Conservation (phyloP, 2,797 vertebrate genomes). For the Semaprochilodus insignis region DNA sequence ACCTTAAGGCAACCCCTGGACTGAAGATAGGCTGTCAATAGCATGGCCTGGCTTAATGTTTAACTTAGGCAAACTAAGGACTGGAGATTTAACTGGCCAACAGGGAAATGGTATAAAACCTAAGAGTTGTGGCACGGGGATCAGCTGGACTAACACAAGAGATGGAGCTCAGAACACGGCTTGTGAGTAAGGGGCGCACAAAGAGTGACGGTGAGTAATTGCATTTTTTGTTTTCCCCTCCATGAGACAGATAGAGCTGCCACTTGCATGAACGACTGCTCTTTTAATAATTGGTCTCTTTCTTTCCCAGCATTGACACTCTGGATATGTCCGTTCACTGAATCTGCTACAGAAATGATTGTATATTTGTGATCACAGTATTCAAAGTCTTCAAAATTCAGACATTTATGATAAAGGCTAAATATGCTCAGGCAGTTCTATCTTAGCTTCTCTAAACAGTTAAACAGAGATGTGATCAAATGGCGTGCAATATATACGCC, state of each 20-base stretch:
- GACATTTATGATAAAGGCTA: background rate
- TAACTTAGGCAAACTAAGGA: conserved; percentile 68
- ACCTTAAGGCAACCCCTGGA: background rate
- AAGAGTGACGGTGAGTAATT: conserved; percentile 62
- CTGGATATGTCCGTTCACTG: background rate
- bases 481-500: background rate
- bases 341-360: too few species aligned
- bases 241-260: background rate
- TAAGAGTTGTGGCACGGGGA: background rate
- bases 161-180: conserved; percentile 69
- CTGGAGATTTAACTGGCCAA: conserved; percentile 22
- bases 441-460: background rate
- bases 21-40: conserved; percentile 39
- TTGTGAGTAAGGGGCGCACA: conserved; percentile 41
- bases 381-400: background rate
- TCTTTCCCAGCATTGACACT: background rate
- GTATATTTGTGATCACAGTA: background rate
- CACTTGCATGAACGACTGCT: background rate
- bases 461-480: background rate
- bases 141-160: conserved; percentile 55
- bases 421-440: background rate
- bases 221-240: background rate
- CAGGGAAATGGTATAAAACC: conserved; percentile 38
- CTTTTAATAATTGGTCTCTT: background rate
- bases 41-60: conserved; percentile 78